These are phyloP conservation scores for Alcis repandata DNA, from an alignment of 2,888 invertebrate genomes.

Conservation along the genomic window DNA sequence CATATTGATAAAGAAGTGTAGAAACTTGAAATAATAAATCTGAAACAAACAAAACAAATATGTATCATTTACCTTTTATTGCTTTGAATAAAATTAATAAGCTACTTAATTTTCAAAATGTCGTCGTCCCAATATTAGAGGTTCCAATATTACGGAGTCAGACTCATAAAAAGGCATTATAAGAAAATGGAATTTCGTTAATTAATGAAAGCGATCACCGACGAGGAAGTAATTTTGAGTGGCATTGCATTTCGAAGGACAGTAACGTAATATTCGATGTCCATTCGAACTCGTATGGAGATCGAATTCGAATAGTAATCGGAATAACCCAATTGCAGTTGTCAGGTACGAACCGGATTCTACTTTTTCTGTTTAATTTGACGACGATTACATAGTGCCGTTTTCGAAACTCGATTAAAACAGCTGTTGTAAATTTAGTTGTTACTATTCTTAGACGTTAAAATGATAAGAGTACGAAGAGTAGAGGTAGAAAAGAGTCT, in stretches of 20 bases:
- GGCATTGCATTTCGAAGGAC: constrained; percentile 39
- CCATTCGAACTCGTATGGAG: constrained; percentile 52
- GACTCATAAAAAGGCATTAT: constrained; percentile 20
- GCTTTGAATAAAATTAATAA: background rate
- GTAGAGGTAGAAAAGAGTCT: too few relatives aligned
- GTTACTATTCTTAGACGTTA: too few relatives aligned
- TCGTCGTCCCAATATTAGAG: background rate
- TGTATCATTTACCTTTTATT: constrained; percentile 1
- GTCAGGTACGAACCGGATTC: constrained; percentile 22
- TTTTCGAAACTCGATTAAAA: too few relatives aligned
- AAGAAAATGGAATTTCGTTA: constrained; percentile 31
- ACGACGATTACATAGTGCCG: too few relatives aligned
- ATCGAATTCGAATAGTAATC: too few relatives aligned
- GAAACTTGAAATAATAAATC: constrained; percentile 35
- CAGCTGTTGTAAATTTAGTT: too few relatives aligned
- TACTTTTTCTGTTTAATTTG: background rate
- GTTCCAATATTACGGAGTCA: background rate
- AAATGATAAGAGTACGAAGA: too few relatives aligned
- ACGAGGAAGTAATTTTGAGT: constrained; percentile 39
- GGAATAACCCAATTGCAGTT: constrained; percentile 69
- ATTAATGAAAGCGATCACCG: constrained; percentile 33
- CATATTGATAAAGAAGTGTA: constrained; percentile 28
- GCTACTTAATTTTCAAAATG: background rate
- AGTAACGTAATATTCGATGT: constrained; percentile 63
- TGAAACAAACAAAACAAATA: constrained; percentile 43